Evolutionary conservation across 2,888 invertebrate species (phyloP).

Genomic region (Lepidochrysops patricia): DNA sequence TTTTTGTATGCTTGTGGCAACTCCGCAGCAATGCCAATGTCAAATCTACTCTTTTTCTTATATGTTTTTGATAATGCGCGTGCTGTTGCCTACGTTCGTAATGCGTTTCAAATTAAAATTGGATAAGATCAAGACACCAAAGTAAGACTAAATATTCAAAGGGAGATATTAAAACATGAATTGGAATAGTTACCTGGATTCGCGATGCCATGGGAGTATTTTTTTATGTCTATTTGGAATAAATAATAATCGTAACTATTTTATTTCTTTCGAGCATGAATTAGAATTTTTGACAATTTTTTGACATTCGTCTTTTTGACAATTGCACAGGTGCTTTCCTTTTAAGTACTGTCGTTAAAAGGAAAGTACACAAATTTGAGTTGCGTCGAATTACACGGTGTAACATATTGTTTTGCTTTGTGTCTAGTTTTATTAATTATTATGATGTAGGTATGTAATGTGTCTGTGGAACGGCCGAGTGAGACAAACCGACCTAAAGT

Average conservation of each 20-base stretch:
- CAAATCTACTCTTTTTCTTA: slow-evolving; percentile 71
- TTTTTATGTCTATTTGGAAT: not conserved
- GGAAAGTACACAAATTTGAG: no score
- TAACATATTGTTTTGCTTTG: no score
- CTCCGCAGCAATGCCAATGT: slow-evolving; percentile 78
- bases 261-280: not conserved
- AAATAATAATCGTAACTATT: slow-evolving; percentile 23
- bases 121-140: slow-evolving; percentile 2
- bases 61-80: slow-evolving; percentile 66
- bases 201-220: slow-evolving; percentile 1
- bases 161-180: not conserved
- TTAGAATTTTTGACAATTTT: not conserved
- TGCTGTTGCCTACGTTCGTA: slow-evolving; percentile 52
- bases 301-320: not conserved
- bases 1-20: slow-evolving; percentile 88
- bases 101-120: slow-evolving; percentile 5
- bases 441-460: no score
- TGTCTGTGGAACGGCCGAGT: no score
- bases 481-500: no score
- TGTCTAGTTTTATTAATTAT: no score
- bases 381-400: no score
- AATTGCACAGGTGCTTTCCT: no score
- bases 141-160: not conserved
- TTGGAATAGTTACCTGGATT: not conserved
- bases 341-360: no score